Percentiles rank a stretch among this genome's conserved stretches.
phyloP scores from a whole-genome alignment of 2,113 vertebrate genomes.

The Isichthys henryi region DNA sequence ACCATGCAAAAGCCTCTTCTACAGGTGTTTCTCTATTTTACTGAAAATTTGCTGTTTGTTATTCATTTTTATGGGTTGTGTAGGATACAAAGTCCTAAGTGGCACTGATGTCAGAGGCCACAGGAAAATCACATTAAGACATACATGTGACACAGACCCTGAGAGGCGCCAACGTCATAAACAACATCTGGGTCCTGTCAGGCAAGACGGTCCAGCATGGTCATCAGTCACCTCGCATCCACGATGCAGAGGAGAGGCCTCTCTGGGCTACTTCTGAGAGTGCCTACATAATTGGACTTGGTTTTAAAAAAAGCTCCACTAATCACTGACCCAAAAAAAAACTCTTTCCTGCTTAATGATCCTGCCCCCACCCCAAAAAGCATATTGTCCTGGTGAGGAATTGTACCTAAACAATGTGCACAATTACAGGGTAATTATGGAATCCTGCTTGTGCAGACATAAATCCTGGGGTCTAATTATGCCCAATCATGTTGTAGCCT shows the following conservation, averaged over 20 bases:
- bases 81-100: neutral
- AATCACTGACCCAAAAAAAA: neutral
- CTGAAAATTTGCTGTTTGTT: neutral
- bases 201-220: neutral
- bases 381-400: neutral
- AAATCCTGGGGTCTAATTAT: slow-evolving; percentile 27
- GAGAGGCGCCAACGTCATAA: neutral
- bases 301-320: neutral
- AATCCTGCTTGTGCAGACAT: slow-evolving; percentile 16
- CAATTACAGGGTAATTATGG: slow-evolving; percentile 28
- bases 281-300: neutral
- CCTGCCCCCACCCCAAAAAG: neutral
- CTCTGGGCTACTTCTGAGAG: neutral
- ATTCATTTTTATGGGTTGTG: neutral
- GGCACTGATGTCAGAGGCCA: neutral
- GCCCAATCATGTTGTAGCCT: slow-evolving; percentile 5
- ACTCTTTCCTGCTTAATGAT: neutral
- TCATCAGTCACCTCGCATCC: neutral
- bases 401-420: slow-evolving; percentile 22
- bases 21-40: neutral
- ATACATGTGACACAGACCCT: neutral
- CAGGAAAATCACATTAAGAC: neutral
- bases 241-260: neutral
- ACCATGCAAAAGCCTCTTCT: neutral
- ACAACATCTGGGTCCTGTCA: neutral